These are phyloP conservation scores for Sepioteuthis lessoniana DNA, from an alignment of 2,888 invertebrate species.

Conservation along the genomic window DNA sequence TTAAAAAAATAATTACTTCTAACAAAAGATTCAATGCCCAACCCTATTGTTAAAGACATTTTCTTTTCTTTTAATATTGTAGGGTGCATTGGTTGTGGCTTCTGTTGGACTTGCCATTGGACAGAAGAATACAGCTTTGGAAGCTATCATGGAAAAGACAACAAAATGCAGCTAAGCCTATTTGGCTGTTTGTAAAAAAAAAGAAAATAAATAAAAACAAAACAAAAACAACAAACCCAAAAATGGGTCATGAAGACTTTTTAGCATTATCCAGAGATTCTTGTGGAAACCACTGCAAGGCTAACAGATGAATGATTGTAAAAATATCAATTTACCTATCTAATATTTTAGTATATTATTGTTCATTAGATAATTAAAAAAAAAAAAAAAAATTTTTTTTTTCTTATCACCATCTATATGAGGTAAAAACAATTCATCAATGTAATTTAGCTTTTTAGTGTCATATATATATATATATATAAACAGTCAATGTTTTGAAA, in stretches of 20 bases:
- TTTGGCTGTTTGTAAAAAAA: not conserved
- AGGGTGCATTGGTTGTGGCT: slow-evolving; percentile 71
- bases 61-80: slow-evolving; percentile 38
- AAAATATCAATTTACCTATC: not conserved
- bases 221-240: too few relatives aligned
- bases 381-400: not conserved
- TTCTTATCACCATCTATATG: not conserved
- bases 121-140: slow-evolving; percentile 65
- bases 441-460: too few relatives aligned
- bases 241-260: not conserved
- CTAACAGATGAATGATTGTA: not conserved
- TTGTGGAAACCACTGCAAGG: not conserved
- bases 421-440: not conserved
- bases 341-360: not conserved
- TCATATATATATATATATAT: too few relatives aligned
- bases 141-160: slow-evolving; percentile 55
- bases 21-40: too few relatives aligned
- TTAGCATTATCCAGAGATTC: not conserved
- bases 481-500: too few relatives aligned
- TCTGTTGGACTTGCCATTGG: slow-evolving; percentile 67
- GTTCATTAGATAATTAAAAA: not conserved
- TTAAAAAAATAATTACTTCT: too few relatives aligned
- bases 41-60: too few relatives aligned
- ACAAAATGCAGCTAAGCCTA: not conserved
- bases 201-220: not conserved